Evolutionary conservation across 2,888 invertebrate species (phyloP).

Genomic region (Colletes collaris): DNA sequence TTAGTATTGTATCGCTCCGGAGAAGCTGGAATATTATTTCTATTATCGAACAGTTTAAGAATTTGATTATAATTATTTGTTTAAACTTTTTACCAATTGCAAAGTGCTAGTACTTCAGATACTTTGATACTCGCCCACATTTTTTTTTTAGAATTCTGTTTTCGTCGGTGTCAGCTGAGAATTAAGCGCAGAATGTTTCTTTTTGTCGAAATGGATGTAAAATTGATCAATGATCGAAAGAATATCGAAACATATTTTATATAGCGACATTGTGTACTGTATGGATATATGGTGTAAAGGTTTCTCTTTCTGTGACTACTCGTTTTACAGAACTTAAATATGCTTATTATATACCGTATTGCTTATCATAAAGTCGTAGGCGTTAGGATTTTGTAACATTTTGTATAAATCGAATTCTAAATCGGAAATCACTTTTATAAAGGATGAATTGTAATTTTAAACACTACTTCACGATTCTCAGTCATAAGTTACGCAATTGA

Average conservation of each 20-base stretch:
- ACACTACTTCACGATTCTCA: conserved; percentile 29
- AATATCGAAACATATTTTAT: conserved; percentile 39
- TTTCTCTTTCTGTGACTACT: conserved; percentile 29
- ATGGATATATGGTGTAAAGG: conserved; percentile 28
- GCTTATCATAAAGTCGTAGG: conserved; percentile 32
- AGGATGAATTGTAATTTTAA: conserved; percentile 17
- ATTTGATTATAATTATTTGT: conserved; percentile 4
- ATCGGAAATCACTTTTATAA: conserved; percentile 54
- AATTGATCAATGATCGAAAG: conserved; percentile 5
- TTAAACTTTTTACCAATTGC: conserved; percentile 11
- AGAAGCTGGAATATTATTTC: conserved; percentile 13
- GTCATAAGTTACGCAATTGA: conserved; percentile 19
- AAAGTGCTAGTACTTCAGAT: conserved; percentile 37
- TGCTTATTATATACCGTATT: conserved; percentile 35
- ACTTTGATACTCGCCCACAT: neutral
- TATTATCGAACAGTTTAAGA: conserved; percentile 1
- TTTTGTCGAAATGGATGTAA: conserved; percentile 1
- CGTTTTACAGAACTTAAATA: conserved; percentile 13
- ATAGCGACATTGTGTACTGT: conserved; percentile 19
- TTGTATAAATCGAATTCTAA: conserved; percentile 62
- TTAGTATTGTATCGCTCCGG: conserved; percentile 8
- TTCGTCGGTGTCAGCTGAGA: conserved; percentile 5
- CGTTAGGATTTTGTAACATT: conserved; percentile 66
- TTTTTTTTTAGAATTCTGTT: neutral
- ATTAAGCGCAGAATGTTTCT: neutral